Percentiles rank a stretch among this genome's conserved stretches.
Conservation (phyloP, 2,797 vertebrate genomes). For the Triplophysa yarkandensis region DNA sequence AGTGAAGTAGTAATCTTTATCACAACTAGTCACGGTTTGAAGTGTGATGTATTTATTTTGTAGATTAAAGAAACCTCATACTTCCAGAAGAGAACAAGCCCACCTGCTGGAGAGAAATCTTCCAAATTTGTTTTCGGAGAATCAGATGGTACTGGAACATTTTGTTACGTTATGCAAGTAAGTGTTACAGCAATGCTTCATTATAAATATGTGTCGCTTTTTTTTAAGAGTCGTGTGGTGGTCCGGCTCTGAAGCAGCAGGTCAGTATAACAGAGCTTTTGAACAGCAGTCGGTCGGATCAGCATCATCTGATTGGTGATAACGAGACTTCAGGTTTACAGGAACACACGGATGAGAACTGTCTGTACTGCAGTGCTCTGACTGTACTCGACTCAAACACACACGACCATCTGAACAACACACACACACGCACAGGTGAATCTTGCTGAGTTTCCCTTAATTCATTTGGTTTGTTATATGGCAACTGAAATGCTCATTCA, state of each 20-base stretch:
- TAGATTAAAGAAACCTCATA: slow-evolving; percentile 85
- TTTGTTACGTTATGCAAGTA: neutral
- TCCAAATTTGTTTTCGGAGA: slow-evolving; percentile 72
- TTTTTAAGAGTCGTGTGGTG: slow-evolving; percentile 69
- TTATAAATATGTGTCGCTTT: neutral
- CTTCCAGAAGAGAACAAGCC: slow-evolving; percentile 80
- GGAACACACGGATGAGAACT: slow-evolving; percentile 85
- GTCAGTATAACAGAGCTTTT: slow-evolving; percentile 87
- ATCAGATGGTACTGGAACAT: slow-evolving; percentile 70
- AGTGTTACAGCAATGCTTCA: neutral
- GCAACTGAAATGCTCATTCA: neutral
- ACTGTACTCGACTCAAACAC: slow-evolving; percentile 76
- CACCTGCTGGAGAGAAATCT: slow-evolving; percentile 75
- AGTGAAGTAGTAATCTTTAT: too few species aligned
- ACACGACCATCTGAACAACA: slow-evolving; percentile 72
- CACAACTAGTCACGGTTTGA: neutral
- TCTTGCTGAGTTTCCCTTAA: too few species aligned
- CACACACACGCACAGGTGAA: slow-evolving; percentile 77
- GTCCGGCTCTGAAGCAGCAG: slow-evolving; percentile 76
- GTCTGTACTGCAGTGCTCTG: slow-evolving; percentile 84
- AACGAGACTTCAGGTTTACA: slow-evolving; percentile 81
- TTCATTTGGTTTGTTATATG: neutral
- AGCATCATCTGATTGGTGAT: slow-evolving; percentile 75
- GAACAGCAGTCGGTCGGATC: slow-evolving; percentile 79
- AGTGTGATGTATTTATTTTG: slow-evolving; percentile 15